Conservation (phyloP, 2,797 vertebrate species). For the Zalophus californianus region DNA sequence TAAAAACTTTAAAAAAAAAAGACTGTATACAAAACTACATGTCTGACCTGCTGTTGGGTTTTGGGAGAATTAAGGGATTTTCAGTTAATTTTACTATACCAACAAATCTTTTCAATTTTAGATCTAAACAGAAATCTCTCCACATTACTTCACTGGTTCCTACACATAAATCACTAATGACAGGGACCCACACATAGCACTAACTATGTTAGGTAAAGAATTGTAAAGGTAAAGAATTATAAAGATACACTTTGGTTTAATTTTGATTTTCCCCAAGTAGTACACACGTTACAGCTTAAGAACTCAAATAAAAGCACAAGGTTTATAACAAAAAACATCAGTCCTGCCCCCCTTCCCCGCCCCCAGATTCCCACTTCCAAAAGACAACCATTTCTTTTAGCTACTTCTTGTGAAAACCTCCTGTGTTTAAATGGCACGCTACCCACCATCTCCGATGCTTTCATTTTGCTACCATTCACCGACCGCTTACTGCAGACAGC, state of each 20-base stretch:
- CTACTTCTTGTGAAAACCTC: background rate
- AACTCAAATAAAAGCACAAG: background rate
- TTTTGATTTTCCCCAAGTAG: background rate
- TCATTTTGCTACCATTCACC: background rate
- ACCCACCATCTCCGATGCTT: too few species aligned
- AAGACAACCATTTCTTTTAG: background rate
- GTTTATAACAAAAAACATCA: background rate
- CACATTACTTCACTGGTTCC: background rate
- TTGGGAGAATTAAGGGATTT: background rate
- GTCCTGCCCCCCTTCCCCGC: background rate
- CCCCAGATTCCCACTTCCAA: background rate
- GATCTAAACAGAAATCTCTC: slow-evolving; percentile 1
- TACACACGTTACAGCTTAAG: background rate
- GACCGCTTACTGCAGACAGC: background rate
- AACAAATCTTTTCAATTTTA: background rate
- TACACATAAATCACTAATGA: background rate
- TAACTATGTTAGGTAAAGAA: background rate
- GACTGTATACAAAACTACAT: background rate
- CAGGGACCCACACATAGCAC: background rate
- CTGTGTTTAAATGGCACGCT: background rate
- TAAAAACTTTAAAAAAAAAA: too few species aligned
- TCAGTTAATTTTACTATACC: slow-evolving; percentile 8
- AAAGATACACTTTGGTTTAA: background rate
- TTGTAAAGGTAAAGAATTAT: background rate
- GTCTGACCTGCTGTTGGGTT: background rate